These are phyloP conservation scores for Hystrix cristata DNA, from an alignment of 2,113 vertebrate genomes.

Conservation along the genomic window DNA sequence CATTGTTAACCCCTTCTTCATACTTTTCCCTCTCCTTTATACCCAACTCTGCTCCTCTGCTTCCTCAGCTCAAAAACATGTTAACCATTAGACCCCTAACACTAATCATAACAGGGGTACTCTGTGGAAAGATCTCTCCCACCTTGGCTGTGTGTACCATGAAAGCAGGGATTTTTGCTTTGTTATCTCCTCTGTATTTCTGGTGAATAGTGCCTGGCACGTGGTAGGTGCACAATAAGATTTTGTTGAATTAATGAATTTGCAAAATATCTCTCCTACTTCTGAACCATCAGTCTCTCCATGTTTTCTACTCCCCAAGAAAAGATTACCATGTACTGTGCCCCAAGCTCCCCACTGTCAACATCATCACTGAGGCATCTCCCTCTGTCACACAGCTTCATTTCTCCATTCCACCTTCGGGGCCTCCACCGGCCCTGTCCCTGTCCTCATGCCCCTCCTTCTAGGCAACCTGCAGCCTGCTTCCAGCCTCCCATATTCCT, in stretches of 20 bases:
- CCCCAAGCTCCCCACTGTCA: too few species aligned
- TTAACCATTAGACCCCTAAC: neutral
- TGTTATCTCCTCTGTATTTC: neutral
- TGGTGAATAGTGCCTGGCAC: neutral
- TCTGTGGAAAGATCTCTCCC: neutral
- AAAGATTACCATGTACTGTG: neutral
- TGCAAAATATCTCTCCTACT: neutral
- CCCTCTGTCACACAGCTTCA: neutral
- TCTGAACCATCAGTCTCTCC: neutral
- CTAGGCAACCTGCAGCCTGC: neutral
- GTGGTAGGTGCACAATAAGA: neutral
- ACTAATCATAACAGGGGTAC: neutral
- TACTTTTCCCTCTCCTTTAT: neutral
- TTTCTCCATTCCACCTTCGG: neutral
- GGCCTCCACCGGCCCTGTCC: neutral
- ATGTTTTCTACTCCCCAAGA: neutral
- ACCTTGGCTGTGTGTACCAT: neutral
- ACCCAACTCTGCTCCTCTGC: neutral
- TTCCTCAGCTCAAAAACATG: neutral
- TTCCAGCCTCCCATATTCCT: neutral
- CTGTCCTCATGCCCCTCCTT: fast-evolving
- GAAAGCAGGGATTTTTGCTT: neutral
- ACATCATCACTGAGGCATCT: neutral
- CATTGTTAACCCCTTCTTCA: neutral
- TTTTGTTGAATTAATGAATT: neutral